Evolutionary conservation across 1,140 invertebrate genomes (phyloP).

Genomic region (Ridgeia piscesae): DNA sequence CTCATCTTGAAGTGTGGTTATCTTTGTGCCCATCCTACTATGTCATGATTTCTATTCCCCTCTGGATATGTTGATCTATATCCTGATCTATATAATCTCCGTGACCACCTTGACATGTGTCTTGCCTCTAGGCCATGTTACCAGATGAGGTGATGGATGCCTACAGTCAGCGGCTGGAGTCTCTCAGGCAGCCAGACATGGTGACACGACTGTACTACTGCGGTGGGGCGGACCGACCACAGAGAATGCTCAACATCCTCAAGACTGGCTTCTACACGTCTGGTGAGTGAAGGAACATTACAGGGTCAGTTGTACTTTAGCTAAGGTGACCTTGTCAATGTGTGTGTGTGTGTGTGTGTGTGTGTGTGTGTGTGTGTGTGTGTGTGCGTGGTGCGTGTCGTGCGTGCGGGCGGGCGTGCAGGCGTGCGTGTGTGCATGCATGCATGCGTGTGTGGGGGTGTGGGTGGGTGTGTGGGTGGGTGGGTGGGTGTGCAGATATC

Average conservation of each 20-base stretch:
- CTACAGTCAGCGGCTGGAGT: neutral
- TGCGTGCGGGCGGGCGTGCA: too few species aligned
- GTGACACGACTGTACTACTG: constrained; percentile 14
- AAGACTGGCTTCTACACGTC: neutral
- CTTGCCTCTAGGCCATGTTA: neutral
- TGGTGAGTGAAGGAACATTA: neutral
- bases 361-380: too few species aligned
- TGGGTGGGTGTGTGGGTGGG: too few species aligned
- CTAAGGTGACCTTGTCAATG: too few species aligned
- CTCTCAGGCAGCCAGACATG: neutral
- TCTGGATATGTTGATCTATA: neutral
- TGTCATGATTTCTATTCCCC: neutral
- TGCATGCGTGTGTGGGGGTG: too few species aligned
- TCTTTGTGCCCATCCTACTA: neutral
- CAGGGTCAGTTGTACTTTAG: neutral
- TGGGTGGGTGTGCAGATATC: too few species aligned
- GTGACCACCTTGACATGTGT: neutral
- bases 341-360: too few species aligned
- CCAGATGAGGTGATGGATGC: neutral
- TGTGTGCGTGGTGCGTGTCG: too few species aligned
- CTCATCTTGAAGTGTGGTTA: neutral
- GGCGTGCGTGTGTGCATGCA: too few species aligned
- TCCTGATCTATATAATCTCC: neutral
- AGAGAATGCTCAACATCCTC: neutral
- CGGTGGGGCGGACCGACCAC: neutral